phyloP scores from a whole-genome alignment of 1,140 invertebrate species.

The Microplitis mediator region DNA sequence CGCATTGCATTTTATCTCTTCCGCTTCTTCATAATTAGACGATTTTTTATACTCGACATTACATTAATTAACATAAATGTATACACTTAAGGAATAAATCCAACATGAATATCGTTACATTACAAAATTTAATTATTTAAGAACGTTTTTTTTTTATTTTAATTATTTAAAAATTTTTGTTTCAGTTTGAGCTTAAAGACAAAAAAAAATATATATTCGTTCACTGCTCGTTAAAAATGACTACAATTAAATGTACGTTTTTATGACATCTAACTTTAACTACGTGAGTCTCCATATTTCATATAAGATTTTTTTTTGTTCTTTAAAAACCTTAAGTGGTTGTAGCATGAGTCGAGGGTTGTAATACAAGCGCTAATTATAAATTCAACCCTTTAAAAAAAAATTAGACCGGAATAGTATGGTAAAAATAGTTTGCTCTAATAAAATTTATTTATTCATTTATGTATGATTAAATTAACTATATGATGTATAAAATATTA shows the following conservation, averaged over 20 bases:
- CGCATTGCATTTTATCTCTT: constrained; percentile 22
- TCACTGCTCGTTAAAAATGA: background rate
- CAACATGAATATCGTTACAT: background rate
- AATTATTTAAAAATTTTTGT: no score
- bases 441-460: background rate
- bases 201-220: background rate
- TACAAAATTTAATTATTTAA: background rate
- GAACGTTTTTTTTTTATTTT: no score
- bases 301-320: constrained; percentile 26
- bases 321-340: constrained; percentile 37
- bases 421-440: background rate
- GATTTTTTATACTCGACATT: constrained; percentile 13
- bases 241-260: constrained; percentile 11
- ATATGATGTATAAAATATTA: background rate
- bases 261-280: background rate
- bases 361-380: constrained; percentile 53
- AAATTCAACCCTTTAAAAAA: constrained; percentile 26
- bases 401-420: background rate
- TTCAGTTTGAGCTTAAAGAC: no score
- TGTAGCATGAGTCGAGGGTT: constrained; percentile 36
- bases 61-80: background rate
- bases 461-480: background rate
- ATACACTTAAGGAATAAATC: background rate
- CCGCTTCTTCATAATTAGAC: constrained; percentile 23
- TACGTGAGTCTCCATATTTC: no score